Base-by-base conservation (phyloP, 2,888 invertebrate genomes). In the Cylindroiulus punctatus region DNA sequence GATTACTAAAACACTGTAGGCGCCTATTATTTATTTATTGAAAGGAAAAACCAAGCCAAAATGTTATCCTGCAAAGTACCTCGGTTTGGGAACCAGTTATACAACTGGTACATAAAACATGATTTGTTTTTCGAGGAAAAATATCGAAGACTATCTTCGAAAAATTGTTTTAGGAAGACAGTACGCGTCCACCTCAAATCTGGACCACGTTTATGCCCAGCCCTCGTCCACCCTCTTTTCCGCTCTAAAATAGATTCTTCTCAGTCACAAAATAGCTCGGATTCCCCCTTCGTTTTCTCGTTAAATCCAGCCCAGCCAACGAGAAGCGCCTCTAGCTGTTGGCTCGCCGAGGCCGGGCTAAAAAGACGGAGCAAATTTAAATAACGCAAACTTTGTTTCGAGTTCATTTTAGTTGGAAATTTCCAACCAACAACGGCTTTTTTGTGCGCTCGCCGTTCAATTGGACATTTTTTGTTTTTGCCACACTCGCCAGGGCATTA, bases 151-250 rank as follows among this genome's bases (percentile, higher is more conserved):
- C 2, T 36, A 36, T 36, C 7, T 36, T 36, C 36, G 36, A 4
- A 36, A 36, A 36, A 36, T 36, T 2, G 36, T 2, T 36, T 36
- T 7, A 36, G 36, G 7, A 36, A 36, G 36, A 36, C 36, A 7
- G 7, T 36, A 36, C 36, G 36, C 36, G 2, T 2, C 36, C 36
- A 36, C 36, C 36, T 36, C 2, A 36, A 36, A 44, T 44, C 57
- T 7, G 7, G 57, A 57, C 57, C 14, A 19, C n/a, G 57, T 57
- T 57, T 57, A 57, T 57, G 57, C 57, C 4, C 57, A 57, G 57
- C 57, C 57, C 57, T n/a, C 57, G n/a, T 57, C 57, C 57, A 57
- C 57, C 57, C 57, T 57, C 57, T 57, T 57, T 57, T 57, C 57
- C 57, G 57, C n/a, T 57, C 57, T 19, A 57, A 57, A 57, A 57